Evolutionary conservation across 2,797 vertebrate species (phyloP).

Genomic region (Acanthornis magna): DNA sequence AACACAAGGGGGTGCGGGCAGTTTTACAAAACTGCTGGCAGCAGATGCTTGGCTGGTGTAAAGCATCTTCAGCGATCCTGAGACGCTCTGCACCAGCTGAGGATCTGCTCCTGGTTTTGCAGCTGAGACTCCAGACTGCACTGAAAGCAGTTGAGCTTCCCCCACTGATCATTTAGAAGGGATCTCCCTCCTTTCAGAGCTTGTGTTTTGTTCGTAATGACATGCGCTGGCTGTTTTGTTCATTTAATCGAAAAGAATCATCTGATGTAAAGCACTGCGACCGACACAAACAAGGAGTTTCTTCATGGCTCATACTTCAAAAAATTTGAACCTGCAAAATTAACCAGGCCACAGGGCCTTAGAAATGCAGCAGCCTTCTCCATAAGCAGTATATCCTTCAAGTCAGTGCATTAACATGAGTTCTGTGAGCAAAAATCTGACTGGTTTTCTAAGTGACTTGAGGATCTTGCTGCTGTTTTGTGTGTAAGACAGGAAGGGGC

Average conservation of each 20-base stretch:
- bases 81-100: background rate
- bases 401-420: background rate
- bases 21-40: background rate
- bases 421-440: background rate
- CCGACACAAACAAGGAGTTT: background rate
- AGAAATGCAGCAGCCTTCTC: slow-evolving; percentile 18
- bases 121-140: background rate
- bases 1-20: background rate
- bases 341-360: slow-evolving; percentile 6
- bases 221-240: background rate
- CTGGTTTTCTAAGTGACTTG: background rate
- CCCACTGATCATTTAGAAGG: background rate
- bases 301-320: background rate
- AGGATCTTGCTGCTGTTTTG: background rate
- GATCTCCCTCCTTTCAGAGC: background rate
- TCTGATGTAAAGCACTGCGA: background rate
- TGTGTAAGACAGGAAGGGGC: background rate
- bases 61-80: background rate
- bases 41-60: background rate
- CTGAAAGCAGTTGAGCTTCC: background rate
- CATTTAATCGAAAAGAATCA: background rate
- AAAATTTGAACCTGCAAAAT: background rate
- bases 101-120: background rate
- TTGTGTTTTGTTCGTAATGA: background rate
- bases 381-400: background rate